These are phyloP conservation scores for Lutjanus erythropterus DNA, from an alignment of 2,113 vertebrate species.

Conservation along the genomic window DNA sequence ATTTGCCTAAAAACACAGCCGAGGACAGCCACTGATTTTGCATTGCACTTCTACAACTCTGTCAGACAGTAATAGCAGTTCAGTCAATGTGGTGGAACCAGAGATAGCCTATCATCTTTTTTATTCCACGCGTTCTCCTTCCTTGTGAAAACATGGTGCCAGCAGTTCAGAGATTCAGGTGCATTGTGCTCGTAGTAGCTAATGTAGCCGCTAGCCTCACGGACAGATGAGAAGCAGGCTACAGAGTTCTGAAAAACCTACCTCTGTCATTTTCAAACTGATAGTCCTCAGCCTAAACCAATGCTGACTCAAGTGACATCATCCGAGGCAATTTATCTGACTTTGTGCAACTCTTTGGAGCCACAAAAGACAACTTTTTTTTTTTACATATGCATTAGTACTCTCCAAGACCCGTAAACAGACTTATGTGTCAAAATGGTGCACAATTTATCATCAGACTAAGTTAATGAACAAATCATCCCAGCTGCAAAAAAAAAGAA, in stretches of 20 bases:
- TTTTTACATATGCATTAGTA: background rate
- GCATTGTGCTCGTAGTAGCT: background rate
- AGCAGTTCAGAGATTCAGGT: background rate
- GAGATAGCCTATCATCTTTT: background rate
- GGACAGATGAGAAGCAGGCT: background rate
- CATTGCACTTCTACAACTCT: background rate
- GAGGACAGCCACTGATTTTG: background rate
- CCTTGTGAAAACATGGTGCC: no score
- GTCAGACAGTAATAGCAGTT: no score
- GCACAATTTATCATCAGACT: background rate
- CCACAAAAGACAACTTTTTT: background rate
- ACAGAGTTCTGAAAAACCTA: background rate
- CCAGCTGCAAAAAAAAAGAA: background rate
- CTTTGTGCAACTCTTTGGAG: background rate
- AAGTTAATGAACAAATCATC: background rate
- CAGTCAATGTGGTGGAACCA: no score
- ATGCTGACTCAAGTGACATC: constrained; percentile 3
- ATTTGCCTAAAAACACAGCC: background rate
- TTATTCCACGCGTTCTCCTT: background rate
- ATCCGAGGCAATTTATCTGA: background rate
- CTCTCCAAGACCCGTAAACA: background rate
- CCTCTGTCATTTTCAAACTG: background rate
- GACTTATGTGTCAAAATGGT: background rate
- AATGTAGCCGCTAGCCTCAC: background rate
- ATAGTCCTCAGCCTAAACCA: background rate